Percentiles rank a stretch among this genome's conserved stretches.
Conservation (phyloP, 2,797 vertebrate species). For the Premnoplex brunnescens region DNA sequence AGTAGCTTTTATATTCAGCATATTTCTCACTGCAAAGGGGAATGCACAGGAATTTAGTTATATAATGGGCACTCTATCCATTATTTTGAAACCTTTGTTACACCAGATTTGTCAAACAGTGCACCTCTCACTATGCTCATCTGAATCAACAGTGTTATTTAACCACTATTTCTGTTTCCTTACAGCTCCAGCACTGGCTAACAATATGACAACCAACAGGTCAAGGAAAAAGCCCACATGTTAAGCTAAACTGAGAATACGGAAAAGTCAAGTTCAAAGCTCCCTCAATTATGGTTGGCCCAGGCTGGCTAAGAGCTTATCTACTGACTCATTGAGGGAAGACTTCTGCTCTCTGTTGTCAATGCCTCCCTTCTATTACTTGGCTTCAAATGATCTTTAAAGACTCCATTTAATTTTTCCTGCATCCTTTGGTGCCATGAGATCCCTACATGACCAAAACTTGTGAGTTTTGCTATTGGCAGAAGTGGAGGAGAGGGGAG, state of each 20-base stretch:
- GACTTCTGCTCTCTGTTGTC: constrained; percentile 38
- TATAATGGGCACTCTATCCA: neutral
- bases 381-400: constrained; percentile 43
- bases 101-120: neutral
- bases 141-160: neutral
- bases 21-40: neutral
- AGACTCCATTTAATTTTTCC: constrained; percentile 57
- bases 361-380: constrained; percentile 37
- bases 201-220: constrained; percentile 82
- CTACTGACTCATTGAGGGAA: constrained; percentile 53
- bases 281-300: neutral
- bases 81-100: neutral
- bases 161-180: constrained; percentile 18
- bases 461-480: constrained; percentile 23
- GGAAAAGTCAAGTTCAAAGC: constrained; percentile 34
- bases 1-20: neutral
- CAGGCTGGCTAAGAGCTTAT: constrained; percentile 27
- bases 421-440: constrained; percentile 49
- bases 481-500: constrained; percentile 18
- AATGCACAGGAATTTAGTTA: neutral
- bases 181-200: constrained; percentile 93
- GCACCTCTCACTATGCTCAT: neutral
- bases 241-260: constrained; percentile 26
- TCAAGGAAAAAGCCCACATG: neutral
- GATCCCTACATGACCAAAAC: constrained; percentile 52